Conservation (phyloP, 1,140 invertebrate species). For the Drosophila tropicalis region DNA sequence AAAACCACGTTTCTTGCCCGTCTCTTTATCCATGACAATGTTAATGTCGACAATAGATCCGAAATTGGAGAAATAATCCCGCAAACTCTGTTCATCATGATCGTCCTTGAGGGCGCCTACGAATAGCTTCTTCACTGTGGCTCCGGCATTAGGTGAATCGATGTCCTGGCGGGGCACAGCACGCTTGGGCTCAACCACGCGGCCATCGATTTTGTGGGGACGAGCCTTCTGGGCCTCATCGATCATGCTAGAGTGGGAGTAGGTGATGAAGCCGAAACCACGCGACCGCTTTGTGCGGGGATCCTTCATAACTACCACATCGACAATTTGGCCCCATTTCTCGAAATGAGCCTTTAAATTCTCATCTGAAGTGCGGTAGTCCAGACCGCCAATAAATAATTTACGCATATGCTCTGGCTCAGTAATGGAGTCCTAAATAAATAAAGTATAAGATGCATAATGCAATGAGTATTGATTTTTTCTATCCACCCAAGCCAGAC, state of each 20-base stretch:
- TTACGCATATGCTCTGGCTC: slow-evolving; percentile 98
- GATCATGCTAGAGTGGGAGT: slow-evolving; percentile 95
- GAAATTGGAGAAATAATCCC: slow-evolving; percentile 93
- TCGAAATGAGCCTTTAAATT: slow-evolving; percentile 97
- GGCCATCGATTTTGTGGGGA: slow-evolving; percentile 88
- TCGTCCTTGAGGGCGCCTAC: slow-evolving; percentile 96
- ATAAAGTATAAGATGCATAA: slow-evolving; percentile 15
- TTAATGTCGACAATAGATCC: slow-evolving; percentile 93
- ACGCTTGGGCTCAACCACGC: slow-evolving; percentile 98
- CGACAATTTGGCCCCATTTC: slow-evolving; percentile 98
- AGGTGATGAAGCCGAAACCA: slow-evolving; percentile 99
- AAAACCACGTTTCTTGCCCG: slow-evolving; percentile 96
- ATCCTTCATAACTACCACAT: slow-evolving; percentile 99
- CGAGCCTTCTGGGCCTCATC: slow-evolving; percentile 96
- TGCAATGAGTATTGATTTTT: slow-evolving; percentile 57
- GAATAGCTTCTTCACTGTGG: slow-evolving; percentile 97
- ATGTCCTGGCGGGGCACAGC: slow-evolving; percentile 98
- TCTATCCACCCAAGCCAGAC: slow-evolving; percentile 26
- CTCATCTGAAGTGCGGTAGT: slow-evolving; percentile 98
- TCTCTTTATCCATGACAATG: slow-evolving; percentile 95
- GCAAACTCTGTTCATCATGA: slow-evolving; percentile 93
- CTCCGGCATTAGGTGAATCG: slow-evolving; percentile 94
- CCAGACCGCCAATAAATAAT: slow-evolving; percentile 98
- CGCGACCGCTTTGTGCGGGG: slow-evolving; percentile 95
- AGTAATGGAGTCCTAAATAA: slow-evolving; percentile 70